phyloP scores from a whole-genome alignment of 2,113 vertebrate genomes.

The Abramis brama region DNA sequence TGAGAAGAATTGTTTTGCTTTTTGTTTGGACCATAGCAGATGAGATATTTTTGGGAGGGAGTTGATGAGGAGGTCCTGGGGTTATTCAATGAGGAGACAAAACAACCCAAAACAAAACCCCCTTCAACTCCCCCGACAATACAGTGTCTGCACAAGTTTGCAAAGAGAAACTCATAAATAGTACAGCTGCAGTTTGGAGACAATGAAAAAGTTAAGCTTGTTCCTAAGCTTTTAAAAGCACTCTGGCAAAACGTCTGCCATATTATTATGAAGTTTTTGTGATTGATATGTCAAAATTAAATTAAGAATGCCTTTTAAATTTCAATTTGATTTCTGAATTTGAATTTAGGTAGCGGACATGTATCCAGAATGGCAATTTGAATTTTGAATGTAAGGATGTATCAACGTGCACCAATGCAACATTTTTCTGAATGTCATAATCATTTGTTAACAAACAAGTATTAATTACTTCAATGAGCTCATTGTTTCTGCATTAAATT shows the following conservation, averaged over 20 bases:
- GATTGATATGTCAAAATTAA: background rate
- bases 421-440: too few relatives aligned
- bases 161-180: background rate
- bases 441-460: too few relatives aligned
- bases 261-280: background rate
- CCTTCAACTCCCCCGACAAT: background rate
- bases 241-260: background rate
- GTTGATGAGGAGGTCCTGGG: slow-evolving; percentile 45
- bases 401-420: too few relatives aligned
- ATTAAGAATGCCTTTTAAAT: too few relatives aligned
- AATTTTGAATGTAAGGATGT: too few relatives aligned
- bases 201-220: background rate
- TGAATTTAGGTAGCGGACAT: too few relatives aligned
- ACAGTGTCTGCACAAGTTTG: background rate
- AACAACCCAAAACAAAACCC: slow-evolving; percentile 2
- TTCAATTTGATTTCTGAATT: too few relatives aligned
- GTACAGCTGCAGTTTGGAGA: background rate
- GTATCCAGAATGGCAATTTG: too few relatives aligned
- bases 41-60: slow-evolving; percentile 56
- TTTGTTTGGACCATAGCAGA: slow-evolving; percentile 24
- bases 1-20: background rate
- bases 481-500: too few relatives aligned
- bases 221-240: background rate
- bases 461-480: too few relatives aligned
- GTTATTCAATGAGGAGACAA: slow-evolving; percentile 7